phyloP scores from a whole-genome alignment of 2,113 vertebrate species.

The Theristicus caerulescens region DNA sequence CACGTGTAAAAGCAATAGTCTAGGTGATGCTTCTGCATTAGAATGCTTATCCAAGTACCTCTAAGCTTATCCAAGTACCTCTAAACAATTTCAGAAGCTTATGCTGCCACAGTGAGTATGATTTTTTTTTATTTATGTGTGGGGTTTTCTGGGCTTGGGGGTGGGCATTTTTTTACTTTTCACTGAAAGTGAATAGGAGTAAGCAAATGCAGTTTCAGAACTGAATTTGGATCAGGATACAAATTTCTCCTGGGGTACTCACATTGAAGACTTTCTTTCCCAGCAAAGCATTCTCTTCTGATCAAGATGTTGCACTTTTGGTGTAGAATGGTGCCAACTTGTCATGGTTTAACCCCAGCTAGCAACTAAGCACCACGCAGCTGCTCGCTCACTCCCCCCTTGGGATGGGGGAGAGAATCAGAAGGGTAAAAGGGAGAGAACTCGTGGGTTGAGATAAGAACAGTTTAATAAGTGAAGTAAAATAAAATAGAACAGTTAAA shows the following conservation, averaged over 20 bases:
- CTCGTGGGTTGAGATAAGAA: no score
- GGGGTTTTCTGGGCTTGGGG: background rate
- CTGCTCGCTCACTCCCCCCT: no score
- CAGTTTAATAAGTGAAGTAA: no score
- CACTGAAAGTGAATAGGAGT: background rate
- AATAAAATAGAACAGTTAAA: no score
- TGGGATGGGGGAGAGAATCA: no score
- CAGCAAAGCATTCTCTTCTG: background rate
- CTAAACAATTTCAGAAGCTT: background rate
- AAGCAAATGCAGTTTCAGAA: background rate
- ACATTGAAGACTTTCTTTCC: background rate
- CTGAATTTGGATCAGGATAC: background rate
- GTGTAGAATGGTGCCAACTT: background rate
- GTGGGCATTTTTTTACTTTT: background rate
- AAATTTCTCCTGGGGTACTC: background rate
- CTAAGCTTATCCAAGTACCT: background rate
- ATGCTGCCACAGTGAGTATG: background rate
- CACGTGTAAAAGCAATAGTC: background rate
- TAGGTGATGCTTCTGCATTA: background rate
- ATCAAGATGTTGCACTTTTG: background rate
- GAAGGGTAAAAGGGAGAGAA: no score
- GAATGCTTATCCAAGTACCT: background rate
- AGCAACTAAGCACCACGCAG: no score
- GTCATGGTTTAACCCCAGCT: no score
- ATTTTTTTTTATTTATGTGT: background rate